Evolutionary conservation across 2,888 invertebrate genomes (phyloP).

Genomic region (Caenorhabditis doughertyi): DNA sequence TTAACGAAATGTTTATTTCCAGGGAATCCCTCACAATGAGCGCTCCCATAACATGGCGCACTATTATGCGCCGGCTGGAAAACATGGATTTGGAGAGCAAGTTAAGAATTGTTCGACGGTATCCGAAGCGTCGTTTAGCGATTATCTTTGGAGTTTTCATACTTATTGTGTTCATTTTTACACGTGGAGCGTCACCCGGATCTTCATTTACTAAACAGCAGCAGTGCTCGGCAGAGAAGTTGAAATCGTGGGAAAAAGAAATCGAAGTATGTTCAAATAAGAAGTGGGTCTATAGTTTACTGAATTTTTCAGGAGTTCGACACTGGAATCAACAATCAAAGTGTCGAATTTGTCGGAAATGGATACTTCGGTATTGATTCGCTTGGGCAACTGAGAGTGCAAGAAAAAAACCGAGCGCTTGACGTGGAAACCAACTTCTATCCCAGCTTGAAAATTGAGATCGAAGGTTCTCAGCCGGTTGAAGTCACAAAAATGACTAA

Average conservation of each 20-base stretch:
- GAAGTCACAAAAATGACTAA: slow-evolving; percentile 61
- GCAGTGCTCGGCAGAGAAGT: slow-evolving; percentile 43
- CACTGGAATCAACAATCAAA: slow-evolving; percentile 60
- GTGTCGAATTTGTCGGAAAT: slow-evolving; percentile 78
- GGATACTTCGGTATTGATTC: slow-evolving; percentile 78
- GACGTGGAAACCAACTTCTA: slow-evolving; percentile 60
- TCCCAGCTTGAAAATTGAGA: slow-evolving; percentile 50
- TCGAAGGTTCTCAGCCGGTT: slow-evolving; percentile 41
- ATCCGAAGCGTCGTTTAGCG: slow-evolving; percentile 53
- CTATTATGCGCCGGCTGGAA: slow-evolving; percentile 58
- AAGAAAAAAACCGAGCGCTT: slow-evolving; percentile 56
- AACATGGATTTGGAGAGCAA: slow-evolving; percentile 62
- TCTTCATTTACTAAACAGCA: slow-evolving; percentile 43
- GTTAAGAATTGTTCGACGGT: slow-evolving; percentile 51
- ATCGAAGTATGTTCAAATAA: slow-evolving; percentile 28
- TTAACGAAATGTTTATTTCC: too few species aligned
- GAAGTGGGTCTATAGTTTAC: background rate
- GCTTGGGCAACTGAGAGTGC: slow-evolving; percentile 62
- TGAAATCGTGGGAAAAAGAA: slow-evolving; percentile 48
- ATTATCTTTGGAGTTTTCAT: slow-evolving; percentile 28
- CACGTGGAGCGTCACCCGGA: slow-evolving; percentile 10
- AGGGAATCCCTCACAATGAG: slow-evolving; percentile 49
- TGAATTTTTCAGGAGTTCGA: slow-evolving; percentile 60
- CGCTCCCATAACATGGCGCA: slow-evolving; percentile 48
- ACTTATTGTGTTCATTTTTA: slow-evolving; percentile 59